These are phyloP conservation scores for fruit fly (Drosophila melanogaster) DNA, from an alignment of 1,140 invertebrate species.

Conservation along the genomic window DNA sequence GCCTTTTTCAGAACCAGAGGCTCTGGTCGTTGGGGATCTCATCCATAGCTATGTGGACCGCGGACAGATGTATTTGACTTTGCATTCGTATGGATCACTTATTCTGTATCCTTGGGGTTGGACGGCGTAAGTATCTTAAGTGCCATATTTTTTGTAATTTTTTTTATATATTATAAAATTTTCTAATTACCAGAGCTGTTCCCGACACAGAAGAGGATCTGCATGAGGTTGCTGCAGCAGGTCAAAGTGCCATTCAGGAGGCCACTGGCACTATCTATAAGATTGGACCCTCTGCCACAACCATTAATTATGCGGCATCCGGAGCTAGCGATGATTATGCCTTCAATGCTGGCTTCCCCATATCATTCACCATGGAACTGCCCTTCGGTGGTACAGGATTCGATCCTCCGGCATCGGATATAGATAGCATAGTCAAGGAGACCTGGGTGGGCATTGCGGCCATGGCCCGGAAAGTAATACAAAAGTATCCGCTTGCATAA, in stretches of 20 bases:
- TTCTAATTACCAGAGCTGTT: slow-evolving; percentile 42
- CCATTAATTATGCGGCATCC: slow-evolving; percentile 85
- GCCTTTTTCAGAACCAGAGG: slow-evolving; percentile 91
- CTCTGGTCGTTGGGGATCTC: slow-evolving; percentile 84
- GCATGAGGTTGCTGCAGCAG: slow-evolving; percentile 83
- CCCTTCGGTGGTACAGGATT: slow-evolving; percentile 87
- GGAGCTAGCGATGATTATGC: slow-evolving; percentile 89
- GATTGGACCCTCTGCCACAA: slow-evolving; percentile 87
- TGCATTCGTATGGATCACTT: slow-evolving; percentile 89
- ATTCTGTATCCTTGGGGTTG: slow-evolving; percentile 91
- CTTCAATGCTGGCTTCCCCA: slow-evolving; percentile 86
- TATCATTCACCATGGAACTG: slow-evolving; percentile 90
- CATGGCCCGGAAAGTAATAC: slow-evolving; percentile 65
- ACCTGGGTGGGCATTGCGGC: slow-evolving; percentile 87
- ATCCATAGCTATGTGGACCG: slow-evolving; percentile 85
- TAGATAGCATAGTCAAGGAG: slow-evolving; percentile 87
- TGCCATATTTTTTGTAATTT: too few species aligned
- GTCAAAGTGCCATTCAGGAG: slow-evolving; percentile 83
- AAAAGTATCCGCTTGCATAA: slow-evolving; percentile 66
- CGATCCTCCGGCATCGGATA: slow-evolving; percentile 88
- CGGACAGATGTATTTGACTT: slow-evolving; percentile 88
- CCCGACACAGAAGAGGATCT: slow-evolving; percentile 80
- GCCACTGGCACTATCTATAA: slow-evolving; percentile 86
- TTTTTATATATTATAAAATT: too few species aligned
- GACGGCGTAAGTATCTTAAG: slow-evolving; percentile 77